Base-by-base conservation (phyloP, 2,888 invertebrate species). In the Tachystola acroxantha region DNA sequence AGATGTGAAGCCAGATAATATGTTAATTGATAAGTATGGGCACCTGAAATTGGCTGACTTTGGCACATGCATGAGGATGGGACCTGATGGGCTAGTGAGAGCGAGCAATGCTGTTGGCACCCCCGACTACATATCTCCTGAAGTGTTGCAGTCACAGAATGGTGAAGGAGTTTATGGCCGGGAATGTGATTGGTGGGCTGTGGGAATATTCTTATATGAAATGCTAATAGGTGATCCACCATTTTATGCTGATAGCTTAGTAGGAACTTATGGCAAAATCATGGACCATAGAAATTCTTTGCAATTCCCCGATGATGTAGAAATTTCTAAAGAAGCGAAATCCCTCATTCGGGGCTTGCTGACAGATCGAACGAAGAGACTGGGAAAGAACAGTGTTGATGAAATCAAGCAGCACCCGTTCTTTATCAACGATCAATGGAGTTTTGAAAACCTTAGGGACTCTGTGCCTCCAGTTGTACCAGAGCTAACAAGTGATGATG, bases 151-250 rank as follows among this genome's bases (percentile, higher is more conserved):
- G 72, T 98, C 98, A 24, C 98, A 98, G 82, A 97, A 97, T 48
- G 95, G 95, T 25, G 96, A 96, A 68, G 97, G 97, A 39, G 95
- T 96, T 42, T 99, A 99, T 76, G 99, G 99, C 0, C 90, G 97
- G 28, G 99, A 99, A 80, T 98, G 98, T 85, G 98, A 99, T 84
- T 98, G 97, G 97, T 99, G 98, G 98, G 98, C 98, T 11, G 98
- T 99, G 14, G 99, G 99, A 37, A 98, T 99, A 57, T 97, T 99
- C 78, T 91, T 99, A 2, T 99, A 97, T 78, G 99, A 99, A 89
- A 98, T 99, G 98, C 88, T 99, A 36, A 94, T 97, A 40, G 98
- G 98, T 5, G 99, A 99, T 76, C 98, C 99, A 7, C 99, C 99
- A 0, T 99, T 99, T 84, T 99, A 97, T 82, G 99, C 99, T 2